Evolutionary conservation across 1,140 invertebrate genomes (phyloP), one percentile per base, ranked within the genome.

Genomic region (Trichogramma pretiosum): DNA sequence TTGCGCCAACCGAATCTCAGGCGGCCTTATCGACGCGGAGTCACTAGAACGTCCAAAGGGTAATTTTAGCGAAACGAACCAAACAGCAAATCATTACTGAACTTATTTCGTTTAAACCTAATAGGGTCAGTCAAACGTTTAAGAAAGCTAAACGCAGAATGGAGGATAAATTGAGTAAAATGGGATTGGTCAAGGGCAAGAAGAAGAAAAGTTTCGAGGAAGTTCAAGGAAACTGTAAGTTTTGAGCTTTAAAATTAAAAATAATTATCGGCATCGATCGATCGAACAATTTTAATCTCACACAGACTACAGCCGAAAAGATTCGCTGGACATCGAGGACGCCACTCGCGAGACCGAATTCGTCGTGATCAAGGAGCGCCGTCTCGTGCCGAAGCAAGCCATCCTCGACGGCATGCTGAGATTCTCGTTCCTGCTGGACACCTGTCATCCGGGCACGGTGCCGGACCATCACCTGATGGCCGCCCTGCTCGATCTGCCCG

Each of bases 391-490:
- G 21, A 78, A 80, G 1, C 74, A 77, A 37, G 76, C 84, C 0
- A 74, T 96, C 9, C 81, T 80, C 53, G 80, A 83, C 23, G 93
- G 93, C 13, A 85, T 93, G 71, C 69, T 83, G 19, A 72, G 91
- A 47, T 83, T 97, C 56, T 84, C 84, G 14, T 93, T 96, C 67
- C 68, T 99, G 5, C 64, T 99, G 46, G 94, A 99, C 68, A 93
- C 89, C 22, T 95, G 90, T 62, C 85, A 89, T 42, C 97, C 97
- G 9, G 96, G 96, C 13, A 81, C 86, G 1, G 82, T 98, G 34
- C 96, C 96, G 3, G 96, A 99, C 76, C 82, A 94, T 18, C 87
- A 94, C 61, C 77, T 99, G 26, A 81, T 99, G 58, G 93, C 90
- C n/a, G 93, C 94, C 8, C 73, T 95, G 34, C 68, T 99, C 24